Evolutionary conservation across 2,797 vertebrate species (phyloP), one percentile per base, ranked within the genome.

Genomic region (Tangara arthus): DNA sequence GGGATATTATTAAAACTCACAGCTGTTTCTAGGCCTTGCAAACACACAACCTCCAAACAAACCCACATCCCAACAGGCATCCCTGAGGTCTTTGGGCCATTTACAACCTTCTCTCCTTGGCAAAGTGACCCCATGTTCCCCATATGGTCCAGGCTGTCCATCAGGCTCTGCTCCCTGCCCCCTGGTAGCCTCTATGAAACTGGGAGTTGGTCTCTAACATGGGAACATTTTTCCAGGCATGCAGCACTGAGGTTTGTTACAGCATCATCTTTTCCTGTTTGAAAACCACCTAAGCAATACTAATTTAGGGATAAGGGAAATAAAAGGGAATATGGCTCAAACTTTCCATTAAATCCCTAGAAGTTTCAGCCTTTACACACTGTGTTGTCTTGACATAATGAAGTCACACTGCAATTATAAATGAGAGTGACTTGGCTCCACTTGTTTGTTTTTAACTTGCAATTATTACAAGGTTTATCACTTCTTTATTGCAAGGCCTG

Each of bases 381-480:
- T 30, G 66, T 39, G 49, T 73, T 95, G 85, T 78, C 89, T 94
- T 92, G 83, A 76, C 73, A 84, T 96, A 92, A 93, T 94, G 94
- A 96, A 96, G 87, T 96, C 95, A 95, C 69, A 46, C 34, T 79
- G 91, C 94, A 94, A 91, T 96, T 93, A 94, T 76, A 95, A 93
- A 76, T 32, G 91, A 91, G 91, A 96, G 95, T 92, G 94, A 93
- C 84, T 96, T 96, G 95, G 94, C 96, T 94, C 85, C 0, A 0
- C 89, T 80, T 90, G 44, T 83, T 95, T 94, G 77, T 83, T 94
- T 93, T 93, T 72, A 93, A 91, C 85, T 93, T 64, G 80, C 95
- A 94, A 93, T 93, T 91, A 96, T 94, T 90, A 79, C 66, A 63
- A 83, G 83, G 95, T 97, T 96, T 91, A 95, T 96, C 92, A 84